Evolutionary conservation across 2,888 invertebrate species (phyloP).

Genomic region (Itoplectis maculator): DNA sequence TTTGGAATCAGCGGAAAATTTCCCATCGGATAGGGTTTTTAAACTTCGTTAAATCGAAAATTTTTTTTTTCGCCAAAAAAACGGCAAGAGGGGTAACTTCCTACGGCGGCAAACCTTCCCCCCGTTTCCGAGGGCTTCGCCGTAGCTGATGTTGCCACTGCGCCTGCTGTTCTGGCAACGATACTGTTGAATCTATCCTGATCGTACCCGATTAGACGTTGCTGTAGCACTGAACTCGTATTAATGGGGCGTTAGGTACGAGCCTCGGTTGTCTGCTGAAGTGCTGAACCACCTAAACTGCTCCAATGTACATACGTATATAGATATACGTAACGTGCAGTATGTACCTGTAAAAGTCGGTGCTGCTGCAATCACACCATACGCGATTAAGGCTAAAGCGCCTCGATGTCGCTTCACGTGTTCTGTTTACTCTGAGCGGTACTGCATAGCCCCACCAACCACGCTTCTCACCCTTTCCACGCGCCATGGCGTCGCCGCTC

Average conservation of each 20-base stretch:
- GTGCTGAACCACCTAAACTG: background rate
- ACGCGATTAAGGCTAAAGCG: conserved; percentile 67
- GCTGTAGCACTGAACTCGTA: conserved; percentile 17
- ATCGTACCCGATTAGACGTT: conserved; percentile 25
- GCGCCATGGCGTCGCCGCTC: conserved; percentile 52
- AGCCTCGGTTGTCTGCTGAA: conserved; percentile 6
- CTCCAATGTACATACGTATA: background rate
- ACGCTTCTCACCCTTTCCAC: background rate
- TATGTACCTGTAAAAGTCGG: background rate
- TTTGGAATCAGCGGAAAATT: too few relatives aligned
- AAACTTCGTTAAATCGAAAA: too few relatives aligned
- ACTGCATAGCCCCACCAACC: background rate
- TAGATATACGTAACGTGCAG: background rate
- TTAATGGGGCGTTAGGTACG: conserved; percentile 25
- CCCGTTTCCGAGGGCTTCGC: too few relatives aligned
- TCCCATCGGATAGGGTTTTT: too few relatives aligned
- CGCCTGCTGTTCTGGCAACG: background rate
- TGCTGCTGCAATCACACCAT: conserved; percentile 67
- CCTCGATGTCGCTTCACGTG: conserved; percentile 56
- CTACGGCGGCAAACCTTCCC: too few relatives aligned
- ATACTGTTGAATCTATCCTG: conserved; percentile 17
- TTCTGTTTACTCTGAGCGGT: conserved; percentile 25
- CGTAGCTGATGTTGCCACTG: background rate
- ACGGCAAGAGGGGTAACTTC: too few relatives aligned
- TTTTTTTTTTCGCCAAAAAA: too few relatives aligned